These are phyloP conservation scores for Chaenocephalus aceratus DNA, from an alignment of 2,113 vertebrate genomes.

Conservation along the genomic window DNA sequence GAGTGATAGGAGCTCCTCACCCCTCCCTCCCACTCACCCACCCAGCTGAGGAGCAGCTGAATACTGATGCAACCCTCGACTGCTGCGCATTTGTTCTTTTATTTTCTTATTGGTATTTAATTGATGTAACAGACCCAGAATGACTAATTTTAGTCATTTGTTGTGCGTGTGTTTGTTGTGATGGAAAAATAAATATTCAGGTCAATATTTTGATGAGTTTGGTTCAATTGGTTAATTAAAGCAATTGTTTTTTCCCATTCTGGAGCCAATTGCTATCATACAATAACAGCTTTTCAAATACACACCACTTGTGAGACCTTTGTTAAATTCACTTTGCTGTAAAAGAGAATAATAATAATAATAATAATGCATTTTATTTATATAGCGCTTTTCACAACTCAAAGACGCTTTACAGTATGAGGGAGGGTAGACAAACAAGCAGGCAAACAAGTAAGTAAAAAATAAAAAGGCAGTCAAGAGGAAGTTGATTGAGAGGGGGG, in stretches of 20 bases:
- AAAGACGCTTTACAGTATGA: too few species aligned
- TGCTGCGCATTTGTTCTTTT: slow-evolving; percentile 3
- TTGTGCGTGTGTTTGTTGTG: background rate
- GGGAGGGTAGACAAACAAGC: too few species aligned
- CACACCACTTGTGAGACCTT: background rate
- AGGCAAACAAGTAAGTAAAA: too few species aligned
- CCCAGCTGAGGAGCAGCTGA: slow-evolving; percentile 50
- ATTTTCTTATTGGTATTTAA: slow-evolving; percentile 39
- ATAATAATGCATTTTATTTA: too few species aligned
- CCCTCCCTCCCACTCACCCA: slow-evolving; percentile 53
- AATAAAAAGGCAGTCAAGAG: too few species aligned
- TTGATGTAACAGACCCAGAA: slow-evolving; percentile 33
- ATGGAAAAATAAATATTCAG: slow-evolving; percentile 11
- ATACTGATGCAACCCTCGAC: slow-evolving; percentile 61
- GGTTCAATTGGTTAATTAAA: slow-evolving; percentile 24
- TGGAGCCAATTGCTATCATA: background rate
- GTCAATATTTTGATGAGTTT: slow-evolving; percentile 17
- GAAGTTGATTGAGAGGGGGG: too few species aligned
- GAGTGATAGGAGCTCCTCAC: slow-evolving; percentile 68
- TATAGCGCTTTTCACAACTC: too few species aligned
- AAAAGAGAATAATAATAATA: background rate
- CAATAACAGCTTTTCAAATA: background rate
- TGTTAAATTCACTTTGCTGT: background rate
- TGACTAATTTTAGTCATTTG: background rate
- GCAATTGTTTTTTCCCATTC: slow-evolving; percentile 5